Base-by-base conservation (phyloP, 2,888 invertebrate species). In the Polyommatus iphigenia region DNA sequence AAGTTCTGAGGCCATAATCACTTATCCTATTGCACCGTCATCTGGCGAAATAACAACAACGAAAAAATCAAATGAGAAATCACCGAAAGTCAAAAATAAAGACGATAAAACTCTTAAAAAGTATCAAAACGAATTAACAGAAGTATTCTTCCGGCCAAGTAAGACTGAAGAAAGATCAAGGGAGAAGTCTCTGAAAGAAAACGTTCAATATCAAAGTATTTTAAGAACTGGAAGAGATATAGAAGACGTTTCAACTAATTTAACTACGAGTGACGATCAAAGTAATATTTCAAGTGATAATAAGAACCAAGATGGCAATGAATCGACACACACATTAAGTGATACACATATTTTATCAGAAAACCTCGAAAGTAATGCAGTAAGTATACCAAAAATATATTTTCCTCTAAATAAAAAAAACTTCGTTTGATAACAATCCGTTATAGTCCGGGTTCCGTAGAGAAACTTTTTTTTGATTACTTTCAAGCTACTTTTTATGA, bases 1-100 rank as follows among this genome's bases (percentile, higher is more conserved):
- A 6, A 67, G 67, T 67, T 67, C 67, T 15, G 29, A 67, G 5
- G 67, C 15, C 7, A 67, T 67, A 6, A 67, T 67, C 15, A 67
- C 67, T 15, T 67, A 67, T 29, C 67, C 67, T 4, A 67, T 67
- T 67, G 15, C 79, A 71, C 77, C 83, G 80, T 83, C 83, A 36
- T 82, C 84, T 20, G 87, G 79, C 80, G 82, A 82, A 79, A 72
- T 75, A 29, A 50, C 18, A 29, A 15, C 15, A 50, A 24, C 2
- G 18, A 75, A 75, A 75, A 54, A 29, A 75, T 18, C 50, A 5
- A 29, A 29, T 54, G 75, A 29, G 15, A 54, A 24, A 15, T 29
- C 20, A 29, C 7, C 8, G 18, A 18, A 75, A 75, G 8, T 18
- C 0, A 54, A 29, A 54, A 32, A 13, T 29, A 75, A 57, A n/a